phyloP scores from a whole-genome alignment of 2,888 invertebrate genomes.

The Trisateles emortualis region DNA sequence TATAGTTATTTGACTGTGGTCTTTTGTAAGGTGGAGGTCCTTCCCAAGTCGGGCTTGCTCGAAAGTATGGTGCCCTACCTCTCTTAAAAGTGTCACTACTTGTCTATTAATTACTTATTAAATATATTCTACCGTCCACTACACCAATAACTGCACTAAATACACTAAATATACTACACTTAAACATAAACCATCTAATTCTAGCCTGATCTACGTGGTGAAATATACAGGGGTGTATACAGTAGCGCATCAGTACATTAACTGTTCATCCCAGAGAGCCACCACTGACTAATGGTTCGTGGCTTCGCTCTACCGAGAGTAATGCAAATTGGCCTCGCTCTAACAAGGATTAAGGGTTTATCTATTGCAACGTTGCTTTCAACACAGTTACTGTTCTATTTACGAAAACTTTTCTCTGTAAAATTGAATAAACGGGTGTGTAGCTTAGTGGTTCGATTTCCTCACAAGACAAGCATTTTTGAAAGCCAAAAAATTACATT shows the following conservation, averaged over 20 bases:
- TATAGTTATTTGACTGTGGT: too few species aligned
- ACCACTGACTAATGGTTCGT: constrained; percentile 17
- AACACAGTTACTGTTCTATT: neutral
- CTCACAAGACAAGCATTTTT: too few species aligned
- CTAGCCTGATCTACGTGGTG: neutral
- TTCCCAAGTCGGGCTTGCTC: too few species aligned
- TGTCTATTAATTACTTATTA: too few species aligned
- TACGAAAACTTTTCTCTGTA: neutral
- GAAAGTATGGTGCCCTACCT: too few species aligned
- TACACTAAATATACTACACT: too few species aligned
- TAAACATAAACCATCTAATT: neutral
- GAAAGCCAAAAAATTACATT: too few species aligned
- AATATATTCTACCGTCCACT: too few species aligned
- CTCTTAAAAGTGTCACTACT: too few species aligned
- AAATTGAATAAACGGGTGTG: neutral
- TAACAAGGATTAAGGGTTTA: constrained; percentile 10
- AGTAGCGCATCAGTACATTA: constrained; percentile 4
- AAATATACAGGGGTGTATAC: neutral
- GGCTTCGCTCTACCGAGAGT: constrained; percentile 14
- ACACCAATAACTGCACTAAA: too few species aligned
- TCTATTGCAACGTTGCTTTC: constrained; percentile 4
- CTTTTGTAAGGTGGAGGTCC: too few species aligned
- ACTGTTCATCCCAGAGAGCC: constrained; percentile 7
- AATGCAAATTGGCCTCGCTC: constrained; percentile 18
- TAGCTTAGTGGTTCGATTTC: too few species aligned